Conservation (phyloP, 2,797 vertebrate genomes). For the Catostomus latipinnis region DNA sequence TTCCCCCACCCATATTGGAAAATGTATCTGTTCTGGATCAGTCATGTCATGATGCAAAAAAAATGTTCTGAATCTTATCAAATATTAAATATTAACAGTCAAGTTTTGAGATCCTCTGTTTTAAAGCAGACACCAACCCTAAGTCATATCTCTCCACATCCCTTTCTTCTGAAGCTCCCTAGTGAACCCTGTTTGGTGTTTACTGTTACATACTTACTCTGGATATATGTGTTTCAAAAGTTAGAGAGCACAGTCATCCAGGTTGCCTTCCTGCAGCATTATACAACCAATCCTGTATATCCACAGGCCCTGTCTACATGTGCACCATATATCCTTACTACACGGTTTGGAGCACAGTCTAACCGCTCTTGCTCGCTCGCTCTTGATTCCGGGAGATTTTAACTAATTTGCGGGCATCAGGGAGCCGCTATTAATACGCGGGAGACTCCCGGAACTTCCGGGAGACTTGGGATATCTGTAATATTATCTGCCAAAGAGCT, state of each 20-base stretch:
- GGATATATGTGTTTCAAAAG: background rate
- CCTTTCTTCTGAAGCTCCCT: background rate
- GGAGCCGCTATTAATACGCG: too few species aligned
- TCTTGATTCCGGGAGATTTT: too few species aligned
- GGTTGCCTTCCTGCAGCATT: background rate
- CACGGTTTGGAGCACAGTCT: too few species aligned
- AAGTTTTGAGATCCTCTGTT: background rate
- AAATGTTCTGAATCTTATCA: slow-evolving; percentile 13
- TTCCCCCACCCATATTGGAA: background rate
- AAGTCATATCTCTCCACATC: background rate
- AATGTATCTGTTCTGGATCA: too few species aligned
- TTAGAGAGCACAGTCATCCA: background rate
- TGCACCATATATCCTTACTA: background rate
- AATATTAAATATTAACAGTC: background rate
- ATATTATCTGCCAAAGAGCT: slow-evolving; percentile 11
- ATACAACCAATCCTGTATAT: background rate
- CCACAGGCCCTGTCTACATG: slow-evolving; percentile 6
- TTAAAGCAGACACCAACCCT: too few species aligned
- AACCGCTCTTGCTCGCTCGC: too few species aligned
- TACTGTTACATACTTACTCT: background rate
- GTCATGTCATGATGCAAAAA: background rate
- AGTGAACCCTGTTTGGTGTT: background rate
- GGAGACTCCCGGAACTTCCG: too few species aligned
- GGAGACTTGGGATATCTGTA: background rate
- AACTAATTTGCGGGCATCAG: too few species aligned